A percentile compares a stretch with the other conserved stretches of the same genome.
These are phyloP conservation scores for Isichthys henryi DNA, from an alignment of 2,113 vertebrate species.

Conservation along the genomic window DNA sequence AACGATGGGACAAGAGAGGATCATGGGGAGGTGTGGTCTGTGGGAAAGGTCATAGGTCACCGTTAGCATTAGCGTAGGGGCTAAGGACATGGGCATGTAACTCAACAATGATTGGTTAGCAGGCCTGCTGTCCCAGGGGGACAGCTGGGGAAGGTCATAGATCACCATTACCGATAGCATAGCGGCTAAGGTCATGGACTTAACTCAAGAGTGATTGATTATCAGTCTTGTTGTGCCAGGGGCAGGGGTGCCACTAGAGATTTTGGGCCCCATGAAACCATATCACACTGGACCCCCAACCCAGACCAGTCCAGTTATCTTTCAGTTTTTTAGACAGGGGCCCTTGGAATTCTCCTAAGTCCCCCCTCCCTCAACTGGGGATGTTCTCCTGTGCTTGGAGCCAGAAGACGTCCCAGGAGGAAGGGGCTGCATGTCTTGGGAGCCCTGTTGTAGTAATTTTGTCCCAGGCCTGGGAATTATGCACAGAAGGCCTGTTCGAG, in stretches of 20 bases:
- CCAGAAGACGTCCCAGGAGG: background rate
- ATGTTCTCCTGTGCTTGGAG: background rate
- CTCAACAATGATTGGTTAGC: background rate
- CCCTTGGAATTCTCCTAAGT: background rate
- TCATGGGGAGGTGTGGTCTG: slow-evolving; percentile 60
- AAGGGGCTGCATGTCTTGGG: background rate
- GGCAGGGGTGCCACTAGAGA: background rate
- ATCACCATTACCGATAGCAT: background rate
- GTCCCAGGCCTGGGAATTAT: background rate
- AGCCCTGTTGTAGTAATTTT: background rate
- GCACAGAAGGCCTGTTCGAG: background rate
- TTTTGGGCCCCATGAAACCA: background rate
- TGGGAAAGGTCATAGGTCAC: background rate
- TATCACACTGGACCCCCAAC: background rate
- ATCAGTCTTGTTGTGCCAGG: background rate
- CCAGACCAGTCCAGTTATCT: background rate
- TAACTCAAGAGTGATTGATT: background rate
- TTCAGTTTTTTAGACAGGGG: background rate
- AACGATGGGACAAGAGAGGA: slow-evolving; percentile 64
- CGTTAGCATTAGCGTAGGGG: background rate
- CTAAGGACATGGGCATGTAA: background rate
- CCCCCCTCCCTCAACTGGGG: background rate
- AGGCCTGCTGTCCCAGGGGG: background rate
- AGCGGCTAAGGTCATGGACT: background rate
- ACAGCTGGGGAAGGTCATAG: background rate